Conservation (phyloP, 2,888 invertebrate genomes). For the Escarpia spicata region DNA sequence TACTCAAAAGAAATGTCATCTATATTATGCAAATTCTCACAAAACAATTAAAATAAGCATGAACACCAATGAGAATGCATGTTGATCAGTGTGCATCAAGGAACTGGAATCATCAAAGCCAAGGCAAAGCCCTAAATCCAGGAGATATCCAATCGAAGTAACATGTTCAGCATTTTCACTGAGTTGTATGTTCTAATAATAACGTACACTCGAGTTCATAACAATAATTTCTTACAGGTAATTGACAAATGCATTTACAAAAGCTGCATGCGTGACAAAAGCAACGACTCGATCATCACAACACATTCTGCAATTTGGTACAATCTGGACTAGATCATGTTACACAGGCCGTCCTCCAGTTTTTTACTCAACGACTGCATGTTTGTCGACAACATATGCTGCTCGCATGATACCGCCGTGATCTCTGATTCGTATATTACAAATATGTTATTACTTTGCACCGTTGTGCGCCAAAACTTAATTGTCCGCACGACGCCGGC, state of each 20-base stretch:
- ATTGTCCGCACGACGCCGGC: conserved; percentile 4
- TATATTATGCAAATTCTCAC: too few species aligned
- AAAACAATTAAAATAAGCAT: too few species aligned
- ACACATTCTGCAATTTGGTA: conserved; percentile 12
- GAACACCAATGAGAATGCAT: too few species aligned
- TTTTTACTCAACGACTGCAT: not conserved
- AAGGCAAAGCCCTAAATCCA: too few species aligned
- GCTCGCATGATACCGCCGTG: not conserved
- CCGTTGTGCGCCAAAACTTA: not conserved
- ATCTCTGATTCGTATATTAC: not conserved
- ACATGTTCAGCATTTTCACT: not conserved
- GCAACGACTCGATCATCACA: not conserved
- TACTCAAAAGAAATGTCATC: too few species aligned
- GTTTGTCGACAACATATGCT: not conserved
- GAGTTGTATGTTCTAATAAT: not conserved
- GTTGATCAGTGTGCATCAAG: too few species aligned
- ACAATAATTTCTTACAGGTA: not conserved
- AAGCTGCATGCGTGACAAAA: too few species aligned
- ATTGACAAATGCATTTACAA: not conserved
- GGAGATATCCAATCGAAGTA: too few species aligned
- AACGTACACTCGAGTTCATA: not conserved
- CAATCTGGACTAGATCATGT: conserved; percentile 1
- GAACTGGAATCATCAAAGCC: too few species aligned
- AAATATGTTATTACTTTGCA: not conserved
- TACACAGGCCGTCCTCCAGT: not conserved